Evolutionary conservation across 1,140 invertebrate species (phyloP).

Genomic region (Lepidurus packardi): DNA sequence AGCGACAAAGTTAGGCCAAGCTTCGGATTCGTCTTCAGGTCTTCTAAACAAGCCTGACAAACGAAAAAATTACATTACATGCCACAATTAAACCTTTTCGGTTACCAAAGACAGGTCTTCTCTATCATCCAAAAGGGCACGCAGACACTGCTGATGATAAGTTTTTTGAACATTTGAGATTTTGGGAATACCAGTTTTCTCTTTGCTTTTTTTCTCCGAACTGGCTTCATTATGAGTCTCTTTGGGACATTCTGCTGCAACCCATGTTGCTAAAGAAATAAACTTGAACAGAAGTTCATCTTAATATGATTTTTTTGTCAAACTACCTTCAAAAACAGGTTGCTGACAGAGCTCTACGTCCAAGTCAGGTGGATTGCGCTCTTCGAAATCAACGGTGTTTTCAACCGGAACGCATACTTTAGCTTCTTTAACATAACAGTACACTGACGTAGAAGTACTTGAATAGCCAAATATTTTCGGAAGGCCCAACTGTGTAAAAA

Average conservation of each 20-base stretch:
- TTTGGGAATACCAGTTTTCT: neutral
- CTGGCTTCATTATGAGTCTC: neutral
- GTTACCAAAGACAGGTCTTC: neutral
- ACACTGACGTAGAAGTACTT: slow-evolving; percentile 1
- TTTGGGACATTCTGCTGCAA: neutral
- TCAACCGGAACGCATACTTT: slow-evolving; percentile 26
- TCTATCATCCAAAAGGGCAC: neutral
- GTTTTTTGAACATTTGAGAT: neutral
- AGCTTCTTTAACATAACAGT: slow-evolving; percentile 23
- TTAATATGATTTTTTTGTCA: neutral
- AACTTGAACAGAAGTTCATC: neutral
- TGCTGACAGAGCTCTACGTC: neutral
- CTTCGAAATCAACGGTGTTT: neutral
- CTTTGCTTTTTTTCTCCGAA: neutral
- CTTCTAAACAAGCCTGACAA: neutral
- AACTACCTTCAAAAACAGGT: slow-evolving; percentile 4
- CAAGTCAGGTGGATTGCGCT: neutral
- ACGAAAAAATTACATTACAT: neutral
- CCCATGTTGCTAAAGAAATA: neutral
- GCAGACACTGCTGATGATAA: neutral
- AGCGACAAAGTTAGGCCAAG: neutral
- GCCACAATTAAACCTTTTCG: neutral
- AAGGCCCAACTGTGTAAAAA: slow-evolving; percentile 32
- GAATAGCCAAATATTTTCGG: slow-evolving; percentile 31
- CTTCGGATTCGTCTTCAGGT: neutral